Evolutionary conservation across 2,888 invertebrate genomes (phyloP).

Genomic region (Dicyrtoma fusca): DNA sequence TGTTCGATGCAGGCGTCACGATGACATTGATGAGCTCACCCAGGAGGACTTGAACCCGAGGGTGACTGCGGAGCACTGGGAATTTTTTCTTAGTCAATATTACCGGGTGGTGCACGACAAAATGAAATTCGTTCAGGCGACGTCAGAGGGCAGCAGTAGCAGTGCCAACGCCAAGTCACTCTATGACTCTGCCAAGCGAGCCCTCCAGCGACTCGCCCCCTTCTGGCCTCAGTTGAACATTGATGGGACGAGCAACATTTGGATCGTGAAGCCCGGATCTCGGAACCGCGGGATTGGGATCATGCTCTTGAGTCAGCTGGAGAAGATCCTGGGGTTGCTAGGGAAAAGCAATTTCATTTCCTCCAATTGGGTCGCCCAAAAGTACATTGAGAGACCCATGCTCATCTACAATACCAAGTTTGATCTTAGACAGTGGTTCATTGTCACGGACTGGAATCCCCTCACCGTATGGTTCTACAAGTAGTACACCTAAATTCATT

Average conservation of each 20-base stretch:
- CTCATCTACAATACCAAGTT: conserved; percentile 90
- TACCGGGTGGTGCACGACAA: conserved; percentile 64
- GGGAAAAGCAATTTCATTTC: conserved; percentile 69
- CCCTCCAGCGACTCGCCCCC: conserved; percentile 69
- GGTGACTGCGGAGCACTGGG: conserved; percentile 77
- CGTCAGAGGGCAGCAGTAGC: conserved; percentile 60
- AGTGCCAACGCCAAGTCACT: no score
- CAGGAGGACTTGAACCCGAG: conserved; percentile 49
- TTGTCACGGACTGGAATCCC: conserved; percentile 87
- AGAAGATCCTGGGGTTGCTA: conserved; percentile 75
- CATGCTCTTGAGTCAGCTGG: conserved; percentile 79
- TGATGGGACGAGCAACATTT: conserved; percentile 85
- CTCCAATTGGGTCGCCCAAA: conserved; percentile 73
- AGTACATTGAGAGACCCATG: conserved; percentile 90
- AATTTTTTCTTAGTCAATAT: conserved; percentile 76
- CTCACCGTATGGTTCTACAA: conserved; percentile 91
- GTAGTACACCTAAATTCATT: no score
- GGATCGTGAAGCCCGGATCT: conserved; percentile 95
- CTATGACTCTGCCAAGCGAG: conserved; percentile 65
- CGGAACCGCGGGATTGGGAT: conserved; percentile 91
- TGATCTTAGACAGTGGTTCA: conserved; percentile 94
- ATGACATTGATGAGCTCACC: conserved; percentile 78
- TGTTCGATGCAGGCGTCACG: conserved; percentile 62
- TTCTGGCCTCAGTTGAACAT: conserved; percentile 81
- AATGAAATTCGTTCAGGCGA: conserved; percentile 4